Base-by-base conservation (phyloP, 1,140 invertebrate species). In the Camponotus vicinus region DNA sequence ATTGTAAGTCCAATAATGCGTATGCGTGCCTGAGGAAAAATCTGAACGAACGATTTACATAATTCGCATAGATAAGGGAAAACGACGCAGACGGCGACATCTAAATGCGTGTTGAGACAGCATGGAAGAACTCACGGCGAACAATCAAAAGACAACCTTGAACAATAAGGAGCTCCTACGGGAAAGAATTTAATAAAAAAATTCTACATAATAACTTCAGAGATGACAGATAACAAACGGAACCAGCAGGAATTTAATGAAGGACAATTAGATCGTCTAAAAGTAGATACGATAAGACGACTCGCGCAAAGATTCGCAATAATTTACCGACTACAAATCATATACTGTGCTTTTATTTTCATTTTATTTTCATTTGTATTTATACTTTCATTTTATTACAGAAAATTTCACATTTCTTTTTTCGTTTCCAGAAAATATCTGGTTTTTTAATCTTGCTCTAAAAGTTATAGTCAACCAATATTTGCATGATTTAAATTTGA, bases 241-340 rank as follows among this genome's bases (percentile, higher is more conserved):
- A 40, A 34, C 18, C 27, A 13, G 5, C 59, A 18, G 3, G 32
- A 67, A 78, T 78, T 67, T 79, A 79, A 79, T 79, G 34, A 79
- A 61, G 34, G 32, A 32, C 45, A 79, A 79, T 69, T 79, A 69
- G 63, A 40, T 27, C 6, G 75, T 63, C 76, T 78, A 32, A 49
- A 78, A 78, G 52, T 66, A 78, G 34, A 77, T 77, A 18, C 32
- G 76, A 78, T 78, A 49, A 61, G 18, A 66, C 61, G 40, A 78
- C 76, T 66, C 18, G 76, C 18, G 1, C 7, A 13, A 21, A 37
- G 27, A 49, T 59, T 13, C 42, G 18, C 32, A 40, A 18, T 49
- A 34, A 37, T 34, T 21, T 0, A 27, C 27, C 27, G 27, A 27
- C 27, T 27, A 27, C 27, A 27, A 27, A 27, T 27, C 27, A 27